A percentile compares a stretch with the other conserved stretches of the same genome.
These are phyloP conservation scores for Anthopleura sola DNA, from an alignment of 64 coral and sea anemone species.

Conservation along the genomic window DNA sequence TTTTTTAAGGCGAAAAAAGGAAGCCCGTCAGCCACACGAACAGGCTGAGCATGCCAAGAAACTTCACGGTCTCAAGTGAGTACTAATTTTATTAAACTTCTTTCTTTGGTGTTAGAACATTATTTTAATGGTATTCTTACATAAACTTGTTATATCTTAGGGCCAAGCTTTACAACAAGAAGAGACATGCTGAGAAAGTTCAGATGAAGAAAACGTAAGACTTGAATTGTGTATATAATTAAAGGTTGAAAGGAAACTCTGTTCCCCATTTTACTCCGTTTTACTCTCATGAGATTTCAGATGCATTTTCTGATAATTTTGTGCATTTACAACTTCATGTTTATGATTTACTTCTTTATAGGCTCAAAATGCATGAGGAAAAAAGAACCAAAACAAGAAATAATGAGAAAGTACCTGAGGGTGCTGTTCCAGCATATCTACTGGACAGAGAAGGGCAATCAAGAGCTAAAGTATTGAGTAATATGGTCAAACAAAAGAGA, in stretches of 20 bases:
- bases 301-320: not conserved
- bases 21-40: slow-evolving; percentile 77
- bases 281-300: too few relatives aligned
- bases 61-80: slow-evolving; percentile 94
- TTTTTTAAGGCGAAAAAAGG: slow-evolving; percentile 81
- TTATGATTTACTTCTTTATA: not conserved
- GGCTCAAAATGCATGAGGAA: slow-evolving; percentile 91
- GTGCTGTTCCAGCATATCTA: slow-evolving; percentile 90
- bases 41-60: slow-evolving; percentile 95
- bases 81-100: not conserved
- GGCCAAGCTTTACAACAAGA: slow-evolving; percentile 95
- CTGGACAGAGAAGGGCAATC: slow-evolving; percentile 95
- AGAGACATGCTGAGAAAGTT: slow-evolving; percentile 95
- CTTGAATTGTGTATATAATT: not conserved
- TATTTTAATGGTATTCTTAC: not conserved
- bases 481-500: slow-evolving; percentile 98
- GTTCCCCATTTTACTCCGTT: too few relatives aligned
- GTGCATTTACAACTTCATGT: not conserved
- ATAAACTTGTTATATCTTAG: slow-evolving; percentile 25
- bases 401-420: slow-evolving; percentile 91
- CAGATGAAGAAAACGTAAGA: slow-evolving; percentile 99
- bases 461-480: slow-evolving; percentile 92
- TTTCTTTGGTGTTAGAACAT: not conserved
- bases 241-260: too few relatives aligned
- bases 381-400: slow-evolving; percentile 86